phyloP scores from a whole-genome alignment of 2,797 vertebrate species.

The Muscicapa striata region DNA sequence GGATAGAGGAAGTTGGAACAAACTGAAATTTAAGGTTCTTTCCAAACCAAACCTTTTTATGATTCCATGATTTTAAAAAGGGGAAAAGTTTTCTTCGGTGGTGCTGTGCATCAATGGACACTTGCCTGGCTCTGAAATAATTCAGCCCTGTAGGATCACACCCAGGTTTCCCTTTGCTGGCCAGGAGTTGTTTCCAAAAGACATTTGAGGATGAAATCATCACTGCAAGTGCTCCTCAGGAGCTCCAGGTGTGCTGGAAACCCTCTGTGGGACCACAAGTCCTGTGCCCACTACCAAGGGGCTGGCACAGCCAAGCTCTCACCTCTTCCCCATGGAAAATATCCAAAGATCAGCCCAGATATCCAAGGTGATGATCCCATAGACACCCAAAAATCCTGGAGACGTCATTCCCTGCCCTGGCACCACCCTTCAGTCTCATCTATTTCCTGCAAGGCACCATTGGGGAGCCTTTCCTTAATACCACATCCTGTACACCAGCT shows the following conservation, averaged over 20 bases:
- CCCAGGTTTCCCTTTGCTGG: background rate
- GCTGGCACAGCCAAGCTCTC: too few relatives aligned
- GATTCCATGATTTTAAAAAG: background rate
- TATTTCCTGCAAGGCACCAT: rapidly evolving
- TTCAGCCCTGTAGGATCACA: background rate
- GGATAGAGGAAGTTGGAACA: rapidly evolving
- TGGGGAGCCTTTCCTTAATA: rapidly evolving
- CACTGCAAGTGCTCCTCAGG: background rate
- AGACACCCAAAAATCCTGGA: background rate
- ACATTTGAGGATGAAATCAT: background rate
- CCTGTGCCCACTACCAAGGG: too few relatives aligned
- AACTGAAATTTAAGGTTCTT: background rate
- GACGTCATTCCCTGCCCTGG: background rate
- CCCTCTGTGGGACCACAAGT: rapidly evolving
- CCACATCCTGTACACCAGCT: rapidly evolving
- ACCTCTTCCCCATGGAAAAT: rapidly evolving
- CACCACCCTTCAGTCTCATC: rapidly evolving
- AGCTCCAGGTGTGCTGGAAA: background rate
- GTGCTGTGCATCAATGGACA: rapidly evolving
- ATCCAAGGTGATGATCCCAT: rapidly evolving
- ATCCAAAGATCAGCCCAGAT: background rate
- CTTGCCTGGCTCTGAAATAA: background rate
- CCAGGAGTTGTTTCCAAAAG: background rate
- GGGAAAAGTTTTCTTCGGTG: rapidly evolving
- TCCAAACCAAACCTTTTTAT: background rate